A percentile compares a stretch with the other conserved stretches of the same genome.
Evolutionary conservation across 2,888 invertebrate genomes (phyloP).

Genomic region (Calliphora vomitoria): DNA sequence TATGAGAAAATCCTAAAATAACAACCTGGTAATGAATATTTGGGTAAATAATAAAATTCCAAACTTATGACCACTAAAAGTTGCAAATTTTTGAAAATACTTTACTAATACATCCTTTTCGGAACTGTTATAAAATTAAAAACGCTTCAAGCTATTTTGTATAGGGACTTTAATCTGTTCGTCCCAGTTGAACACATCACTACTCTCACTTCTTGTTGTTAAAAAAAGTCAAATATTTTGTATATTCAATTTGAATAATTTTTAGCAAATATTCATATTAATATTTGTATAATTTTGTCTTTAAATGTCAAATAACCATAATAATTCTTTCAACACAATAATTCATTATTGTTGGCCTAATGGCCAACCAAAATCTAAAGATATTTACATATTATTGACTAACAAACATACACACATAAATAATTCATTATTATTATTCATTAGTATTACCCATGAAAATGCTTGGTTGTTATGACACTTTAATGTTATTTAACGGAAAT

Average conservation of each 20-base stretch:
- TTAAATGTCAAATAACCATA: not conserved
- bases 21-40: no score
- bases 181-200: not conserved
- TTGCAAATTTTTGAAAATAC: no score
- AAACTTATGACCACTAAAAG: no score
- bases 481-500: constrained; percentile 49
- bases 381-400: constrained; percentile 21
- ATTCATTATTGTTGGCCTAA: not conserved
- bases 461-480: not conserved
- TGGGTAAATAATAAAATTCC: no score
- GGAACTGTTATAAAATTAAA: no score
- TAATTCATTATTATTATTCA: constrained; percentile 22
- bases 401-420: not conserved
- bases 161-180: not conserved
- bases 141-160: no score
- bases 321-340: constrained; percentile 18
- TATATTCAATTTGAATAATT: not conserved
- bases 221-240: not conserved
- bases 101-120: no score
- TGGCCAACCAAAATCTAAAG: constrained; percentile 3
- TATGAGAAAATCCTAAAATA: no score
- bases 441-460: constrained; percentile 11
- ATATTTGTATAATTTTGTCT: not conserved
- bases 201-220: not conserved
- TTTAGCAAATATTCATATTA: not conserved